Evolutionary conservation across 2,888 invertebrate species (phyloP).

Genomic region (Heliconius sara): DNA sequence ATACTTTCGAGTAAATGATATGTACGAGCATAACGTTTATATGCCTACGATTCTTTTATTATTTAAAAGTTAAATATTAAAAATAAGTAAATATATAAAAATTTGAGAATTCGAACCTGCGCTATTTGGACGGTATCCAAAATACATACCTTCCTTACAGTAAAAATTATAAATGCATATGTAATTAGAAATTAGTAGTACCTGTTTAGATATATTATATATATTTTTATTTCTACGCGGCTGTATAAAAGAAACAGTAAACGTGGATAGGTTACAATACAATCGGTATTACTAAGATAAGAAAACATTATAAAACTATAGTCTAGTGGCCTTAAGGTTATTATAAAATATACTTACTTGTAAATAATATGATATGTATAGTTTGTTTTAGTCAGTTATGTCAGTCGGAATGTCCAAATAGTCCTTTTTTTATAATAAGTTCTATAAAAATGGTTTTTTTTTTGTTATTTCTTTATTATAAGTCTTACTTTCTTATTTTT

Average conservation of each 20-base stretch:
- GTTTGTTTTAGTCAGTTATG: background rate
- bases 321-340: background rate
- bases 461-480: no score
- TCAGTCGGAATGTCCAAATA: background rate
- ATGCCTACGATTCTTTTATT: no score
- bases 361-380: background rate
- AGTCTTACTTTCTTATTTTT: no score
- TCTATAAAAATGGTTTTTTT: no score
- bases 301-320: background rate
- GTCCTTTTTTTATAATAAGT: no score
- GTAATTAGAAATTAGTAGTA: no score
- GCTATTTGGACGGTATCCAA: background rate
- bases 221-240: no score
- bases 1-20: background rate
- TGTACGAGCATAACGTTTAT: no score
- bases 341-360: background rate
- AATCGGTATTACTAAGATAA: conserved; percentile 19
- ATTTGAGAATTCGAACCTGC: background rate
- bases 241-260: background rate
- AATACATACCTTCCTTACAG: background rate
- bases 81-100: background rate
- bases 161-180: background rate
- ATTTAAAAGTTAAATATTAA: background rate
- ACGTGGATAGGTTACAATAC: background rate
- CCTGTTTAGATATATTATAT: no score